Evolutionary conservation across 2,888 invertebrate species (phyloP).

Genomic region (Alsophila aescularia): DNA sequence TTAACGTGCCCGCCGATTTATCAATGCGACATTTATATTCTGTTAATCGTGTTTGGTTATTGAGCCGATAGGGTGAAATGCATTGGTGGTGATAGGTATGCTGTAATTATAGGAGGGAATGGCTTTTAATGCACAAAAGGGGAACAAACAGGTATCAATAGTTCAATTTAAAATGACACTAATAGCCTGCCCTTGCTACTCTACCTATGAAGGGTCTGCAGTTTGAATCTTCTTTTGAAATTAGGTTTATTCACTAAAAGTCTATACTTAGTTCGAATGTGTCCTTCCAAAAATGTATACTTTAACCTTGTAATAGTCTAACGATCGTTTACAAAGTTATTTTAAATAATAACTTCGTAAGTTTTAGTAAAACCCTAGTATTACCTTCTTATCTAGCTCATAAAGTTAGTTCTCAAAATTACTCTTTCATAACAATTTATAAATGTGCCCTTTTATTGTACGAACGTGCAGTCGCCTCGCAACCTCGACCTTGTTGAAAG

Average conservation of each 20-base stretch:
- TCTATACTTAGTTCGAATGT: too few relatives aligned
- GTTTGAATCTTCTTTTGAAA: neutral
- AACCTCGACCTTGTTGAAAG: conserved; percentile 37
- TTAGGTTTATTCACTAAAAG: too few relatives aligned
- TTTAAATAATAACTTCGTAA: neutral
- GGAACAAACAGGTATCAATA: conserved; percentile 3
- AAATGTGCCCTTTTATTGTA: conserved; percentile 34
- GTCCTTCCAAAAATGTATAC: too few relatives aligned
- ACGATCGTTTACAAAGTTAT: neutral
- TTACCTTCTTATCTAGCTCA: neutral
- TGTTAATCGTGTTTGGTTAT: conserved; percentile 73
- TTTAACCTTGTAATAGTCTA: neutral
- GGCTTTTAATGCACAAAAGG: conserved; percentile 19
- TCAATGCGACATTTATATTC: conserved; percentile 80
- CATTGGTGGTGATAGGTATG: conserved; percentile 37
- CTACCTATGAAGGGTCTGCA: neutral
- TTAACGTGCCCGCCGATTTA: conserved; percentile 74
- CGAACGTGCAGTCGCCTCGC: conserved; percentile 32
- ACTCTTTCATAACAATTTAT: conserved; percentile 18
- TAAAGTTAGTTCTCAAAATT: conserved; percentile 1
- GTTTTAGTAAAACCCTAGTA: neutral
- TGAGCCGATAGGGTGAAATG: conserved; percentile 42
- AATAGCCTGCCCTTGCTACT: neutral
- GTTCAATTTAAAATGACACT: conserved; percentile 17
- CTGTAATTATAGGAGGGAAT: conserved; percentile 32